phyloP scores from a whole-genome alignment of 1,140 invertebrate species.

The Trachelipus rathkii region DNA sequence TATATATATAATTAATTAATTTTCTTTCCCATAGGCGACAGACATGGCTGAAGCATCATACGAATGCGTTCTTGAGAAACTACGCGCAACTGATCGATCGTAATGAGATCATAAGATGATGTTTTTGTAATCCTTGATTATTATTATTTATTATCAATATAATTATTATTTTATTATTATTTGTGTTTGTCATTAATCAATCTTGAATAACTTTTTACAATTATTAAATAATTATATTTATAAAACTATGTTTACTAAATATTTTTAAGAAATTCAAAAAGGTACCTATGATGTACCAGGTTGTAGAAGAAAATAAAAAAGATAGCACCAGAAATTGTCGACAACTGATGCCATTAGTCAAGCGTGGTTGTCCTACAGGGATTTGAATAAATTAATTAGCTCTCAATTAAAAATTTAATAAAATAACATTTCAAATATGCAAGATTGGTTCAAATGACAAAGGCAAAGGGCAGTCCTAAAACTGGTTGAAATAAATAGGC shows the following conservation, averaged over 20 bases:
- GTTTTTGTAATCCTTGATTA: constrained; percentile 5
- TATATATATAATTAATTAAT: constrained; percentile 30
- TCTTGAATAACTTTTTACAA: constrained; percentile 1
- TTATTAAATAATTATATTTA: background rate
- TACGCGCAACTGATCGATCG: constrained; percentile 86
- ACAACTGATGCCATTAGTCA: background rate
- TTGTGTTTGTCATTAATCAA: constrained; percentile 17
- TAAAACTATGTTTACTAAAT: too few relatives aligned
- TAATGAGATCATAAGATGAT: constrained; percentile 52
- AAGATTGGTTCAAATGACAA: constrained; percentile 1
- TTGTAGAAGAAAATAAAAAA: too few relatives aligned
- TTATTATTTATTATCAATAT: background rate
- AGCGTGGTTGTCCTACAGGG: background rate
- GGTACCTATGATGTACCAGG: too few relatives aligned
- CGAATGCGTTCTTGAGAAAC: constrained; percentile 85
- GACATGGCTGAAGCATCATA: constrained; percentile 85
- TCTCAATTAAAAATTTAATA: too few relatives aligned
- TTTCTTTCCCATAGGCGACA: constrained; percentile 63
- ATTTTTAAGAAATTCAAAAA: too few relatives aligned
- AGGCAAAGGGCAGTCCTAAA: background rate
- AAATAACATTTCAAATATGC: too few relatives aligned
- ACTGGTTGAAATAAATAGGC: too few relatives aligned
- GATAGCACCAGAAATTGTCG: background rate
- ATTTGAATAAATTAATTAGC: too few relatives aligned
- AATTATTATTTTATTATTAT: background rate